A percentile compares a stretch with the other conserved stretches of the same genome.
phyloP scores from a whole-genome alignment of 2,797 vertebrate genomes.

The Rhynchonycteris naso region DNA sequence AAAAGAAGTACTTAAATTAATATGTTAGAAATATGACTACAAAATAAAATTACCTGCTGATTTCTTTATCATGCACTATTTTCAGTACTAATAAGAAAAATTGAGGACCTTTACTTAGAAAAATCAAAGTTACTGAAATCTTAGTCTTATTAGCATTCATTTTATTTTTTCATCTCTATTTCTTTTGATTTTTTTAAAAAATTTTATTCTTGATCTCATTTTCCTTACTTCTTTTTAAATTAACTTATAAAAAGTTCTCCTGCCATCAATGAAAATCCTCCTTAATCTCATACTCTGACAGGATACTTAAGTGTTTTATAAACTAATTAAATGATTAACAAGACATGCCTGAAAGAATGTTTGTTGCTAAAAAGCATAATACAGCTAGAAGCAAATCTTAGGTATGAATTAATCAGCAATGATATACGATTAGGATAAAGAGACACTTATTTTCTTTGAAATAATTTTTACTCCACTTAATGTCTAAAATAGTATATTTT shows the following conservation, averaged over 20 bases:
- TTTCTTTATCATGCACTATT: neutral
- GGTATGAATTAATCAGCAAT: slow-evolving; percentile 42
- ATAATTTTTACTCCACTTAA: neutral
- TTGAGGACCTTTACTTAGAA: neutral
- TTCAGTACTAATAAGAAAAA: slow-evolving; percentile 21
- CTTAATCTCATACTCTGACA: slow-evolving; percentile 31
- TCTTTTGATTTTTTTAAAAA: neutral
- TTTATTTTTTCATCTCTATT: neutral
- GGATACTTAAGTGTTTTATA: slow-evolving; percentile 42
- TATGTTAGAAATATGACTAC: neutral
- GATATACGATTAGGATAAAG: slow-evolving; percentile 34
- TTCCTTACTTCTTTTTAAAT: neutral
- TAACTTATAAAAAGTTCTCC: neutral
- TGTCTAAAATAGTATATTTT: neutral
- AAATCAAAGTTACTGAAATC: slow-evolving; percentile 25
- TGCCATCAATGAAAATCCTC: neutral
- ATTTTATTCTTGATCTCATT: neutral
- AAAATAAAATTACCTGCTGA: neutral
- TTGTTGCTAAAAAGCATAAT: slow-evolving; percentile 41
- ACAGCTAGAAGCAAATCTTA: slow-evolving; percentile 14
- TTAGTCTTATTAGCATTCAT: neutral
- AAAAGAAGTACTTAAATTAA: neutral
- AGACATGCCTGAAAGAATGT: slow-evolving; percentile 29
- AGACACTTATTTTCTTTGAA: neutral
- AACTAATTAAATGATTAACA: slow-evolving; percentile 67